Percentiles rank a stretch among this genome's conserved stretches.
These are phyloP conservation scores for Cassiopea xamachana DNA, from an alignment of 30 jellyfish, hydroid and myxozoan genomes.

Conservation along the genomic window DNA sequence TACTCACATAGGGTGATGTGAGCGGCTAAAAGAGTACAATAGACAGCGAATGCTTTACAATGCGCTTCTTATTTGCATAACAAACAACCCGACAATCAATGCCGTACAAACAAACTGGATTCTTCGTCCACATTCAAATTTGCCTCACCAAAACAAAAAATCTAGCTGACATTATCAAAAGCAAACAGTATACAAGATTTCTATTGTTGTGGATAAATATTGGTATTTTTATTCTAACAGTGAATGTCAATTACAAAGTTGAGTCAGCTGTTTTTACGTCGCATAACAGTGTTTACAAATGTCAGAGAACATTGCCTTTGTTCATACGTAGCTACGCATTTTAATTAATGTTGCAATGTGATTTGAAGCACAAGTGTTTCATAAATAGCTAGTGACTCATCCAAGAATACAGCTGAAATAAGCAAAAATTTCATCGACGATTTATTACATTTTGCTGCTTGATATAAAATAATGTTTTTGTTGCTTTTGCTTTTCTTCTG, in stretches of 20 bases:
- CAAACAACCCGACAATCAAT: conserved; percentile 31
- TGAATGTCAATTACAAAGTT: conserved; percentile 1
- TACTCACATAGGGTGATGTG: background rate
- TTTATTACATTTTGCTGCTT: no score
- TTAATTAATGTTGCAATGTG: background rate
- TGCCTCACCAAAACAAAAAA: conserved; percentile 5
- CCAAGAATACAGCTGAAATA: no score
- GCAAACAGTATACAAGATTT: background rate
- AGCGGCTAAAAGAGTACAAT: background rate
- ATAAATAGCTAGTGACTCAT: background rate
- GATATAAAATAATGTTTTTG: no score
- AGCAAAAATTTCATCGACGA: no score
- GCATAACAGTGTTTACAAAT: background rate
- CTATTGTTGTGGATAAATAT: conserved; percentile 3
- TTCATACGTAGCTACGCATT: background rate
- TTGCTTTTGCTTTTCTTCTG: no score
- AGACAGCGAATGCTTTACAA: background rate
- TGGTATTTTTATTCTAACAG: conserved; percentile 12
- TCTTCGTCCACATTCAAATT: conserved; percentile 15
- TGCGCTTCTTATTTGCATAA: background rate
- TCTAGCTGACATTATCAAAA: background rate
- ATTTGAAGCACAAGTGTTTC: background rate
- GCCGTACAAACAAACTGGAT: conserved; percentile 39
- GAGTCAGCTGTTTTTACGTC: conserved; percentile 23
- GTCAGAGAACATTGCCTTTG: background rate